Conservation (phyloP, 1,140 invertebrate genomes). For the Macrosteles quadrilineatus region DNA sequence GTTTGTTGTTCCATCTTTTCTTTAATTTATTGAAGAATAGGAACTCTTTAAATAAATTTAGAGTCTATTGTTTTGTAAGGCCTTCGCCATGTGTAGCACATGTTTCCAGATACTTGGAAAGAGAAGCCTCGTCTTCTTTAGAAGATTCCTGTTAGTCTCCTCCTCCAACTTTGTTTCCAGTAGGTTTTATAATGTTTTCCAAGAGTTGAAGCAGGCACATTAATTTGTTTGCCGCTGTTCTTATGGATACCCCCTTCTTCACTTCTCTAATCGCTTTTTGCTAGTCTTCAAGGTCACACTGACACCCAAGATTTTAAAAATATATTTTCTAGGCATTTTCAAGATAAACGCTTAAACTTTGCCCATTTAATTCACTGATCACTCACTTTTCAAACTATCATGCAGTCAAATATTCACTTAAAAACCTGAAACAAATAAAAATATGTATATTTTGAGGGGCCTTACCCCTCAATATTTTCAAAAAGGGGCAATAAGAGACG, state of each 20-base stretch:
- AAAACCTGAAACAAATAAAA: constrained; percentile 4
- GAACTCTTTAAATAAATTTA: constrained; percentile 7
- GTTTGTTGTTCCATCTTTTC: constrained; percentile 1
- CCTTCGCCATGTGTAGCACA: not conserved
- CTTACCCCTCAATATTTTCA: not conserved
- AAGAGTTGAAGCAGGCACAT: not conserved
- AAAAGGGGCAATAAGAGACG: not conserved
- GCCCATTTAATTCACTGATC: not conserved
- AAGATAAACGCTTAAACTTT: not conserved
- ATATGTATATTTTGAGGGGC: not conserved
- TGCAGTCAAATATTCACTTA: not conserved
- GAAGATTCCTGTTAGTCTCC: not conserved
- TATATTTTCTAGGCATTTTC: constrained; percentile 18
- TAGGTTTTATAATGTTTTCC: not conserved
- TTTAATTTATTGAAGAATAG: not conserved
- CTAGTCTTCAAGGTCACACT: not conserved
- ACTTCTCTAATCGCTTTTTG: constrained; percentile 4
- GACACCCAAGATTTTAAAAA: constrained; percentile 2
- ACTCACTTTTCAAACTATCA: not conserved
- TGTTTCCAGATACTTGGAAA: not conserved
- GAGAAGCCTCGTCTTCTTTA: not conserved
- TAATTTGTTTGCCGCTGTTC: constrained; percentile 5
- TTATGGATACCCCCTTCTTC: constrained; percentile 1
- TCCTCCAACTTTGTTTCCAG: not conserved
- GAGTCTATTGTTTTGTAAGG: constrained; percentile 1